phyloP scores from a whole-genome alignment of 2,888 invertebrate genomes.

The Drosophila macrospina region DNA sequence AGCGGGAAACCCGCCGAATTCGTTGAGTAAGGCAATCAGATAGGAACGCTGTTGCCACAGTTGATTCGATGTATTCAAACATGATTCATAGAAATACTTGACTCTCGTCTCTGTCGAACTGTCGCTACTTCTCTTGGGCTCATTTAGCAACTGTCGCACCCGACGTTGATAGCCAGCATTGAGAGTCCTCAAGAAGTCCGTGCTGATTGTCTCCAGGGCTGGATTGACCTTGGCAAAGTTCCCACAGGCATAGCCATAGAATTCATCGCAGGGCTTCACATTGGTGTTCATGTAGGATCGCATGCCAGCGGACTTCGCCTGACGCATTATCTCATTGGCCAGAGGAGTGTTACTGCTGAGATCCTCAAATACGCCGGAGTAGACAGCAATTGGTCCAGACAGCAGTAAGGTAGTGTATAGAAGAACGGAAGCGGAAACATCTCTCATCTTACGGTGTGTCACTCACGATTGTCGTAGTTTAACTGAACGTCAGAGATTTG shows the following conservation, averaged over 20 bases:
- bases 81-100: slow-evolving; percentile 84
- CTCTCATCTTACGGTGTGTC: slow-evolving; percentile 30
- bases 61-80: slow-evolving; percentile 53
- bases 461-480: slow-evolving; percentile 29
- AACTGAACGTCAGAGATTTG: slow-evolving; percentile 47
- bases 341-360: slow-evolving; percentile 64
- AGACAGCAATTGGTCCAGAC: slow-evolving; percentile 3
- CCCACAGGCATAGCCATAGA: slow-evolving; percentile 82
- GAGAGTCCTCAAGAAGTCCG: slow-evolving; percentile 38
- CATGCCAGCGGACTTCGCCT: slow-evolving; percentile 80
- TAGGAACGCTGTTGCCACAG: slow-evolving; percentile 50
- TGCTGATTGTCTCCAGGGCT: slow-evolving; percentile 39
- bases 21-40: slow-evolving; percentile 66
- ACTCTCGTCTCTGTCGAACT: slow-evolving; percentile 73
- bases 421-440: slow-evolving; percentile 34
- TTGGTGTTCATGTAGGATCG: slow-evolving; percentile 66
- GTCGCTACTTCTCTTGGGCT: slow-evolving; percentile 69
- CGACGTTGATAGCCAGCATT: slow-evolving; percentile 72
- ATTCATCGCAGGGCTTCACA: slow-evolving; percentile 78
- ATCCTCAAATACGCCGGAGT: slow-evolving; percentile 42
- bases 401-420: slow-evolving; percentile 11
- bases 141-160: slow-evolving; percentile 62
- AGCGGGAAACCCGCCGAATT: slow-evolving; percentile 83
- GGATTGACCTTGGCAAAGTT: slow-evolving; percentile 75
- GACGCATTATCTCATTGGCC: slow-evolving; percentile 72